Evolutionary conservation across 1,140 invertebrate species (phyloP).

Genomic region (Papilio dardanus): DNA sequence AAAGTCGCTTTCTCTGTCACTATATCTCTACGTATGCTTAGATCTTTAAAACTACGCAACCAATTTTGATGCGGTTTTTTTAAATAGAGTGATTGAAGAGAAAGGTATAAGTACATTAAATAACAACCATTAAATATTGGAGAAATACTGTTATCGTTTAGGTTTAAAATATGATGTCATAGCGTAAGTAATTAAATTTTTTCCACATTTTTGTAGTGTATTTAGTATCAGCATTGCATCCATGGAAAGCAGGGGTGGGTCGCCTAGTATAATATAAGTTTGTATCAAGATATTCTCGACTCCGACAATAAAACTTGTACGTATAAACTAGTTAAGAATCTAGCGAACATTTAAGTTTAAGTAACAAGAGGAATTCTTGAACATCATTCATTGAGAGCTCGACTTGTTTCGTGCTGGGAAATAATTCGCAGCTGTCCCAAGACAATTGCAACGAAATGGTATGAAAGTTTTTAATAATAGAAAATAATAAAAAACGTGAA

Average conservation of each 20-base stretch:
- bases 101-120: too few species aligned
- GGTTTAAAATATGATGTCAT: too few species aligned
- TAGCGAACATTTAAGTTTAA: conserved; percentile 6
- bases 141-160: too few species aligned
- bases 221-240: too few species aligned
- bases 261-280: not conserved
- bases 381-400: conserved; percentile 2
- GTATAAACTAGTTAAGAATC: conserved; percentile 5
- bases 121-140: too few species aligned
- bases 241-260: too few species aligned
- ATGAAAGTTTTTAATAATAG: not conserved
- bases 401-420: not conserved
- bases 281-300: conserved; percentile 2
- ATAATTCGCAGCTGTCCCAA: not conserved
- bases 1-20: too few species aligned
- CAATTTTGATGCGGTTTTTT: too few species aligned
- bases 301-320: conserved; percentile 4
- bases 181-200: not conserved
- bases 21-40: too few species aligned
- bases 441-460: not conserved
- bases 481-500: not conserved
- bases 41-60: too few species aligned
- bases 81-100: too few species aligned
- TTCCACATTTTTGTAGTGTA: not conserved
- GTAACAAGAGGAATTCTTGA: not conserved